Evolutionary conservation across 1,140 invertebrate species (phyloP).

Genomic region (Lineus longissimus): DNA sequence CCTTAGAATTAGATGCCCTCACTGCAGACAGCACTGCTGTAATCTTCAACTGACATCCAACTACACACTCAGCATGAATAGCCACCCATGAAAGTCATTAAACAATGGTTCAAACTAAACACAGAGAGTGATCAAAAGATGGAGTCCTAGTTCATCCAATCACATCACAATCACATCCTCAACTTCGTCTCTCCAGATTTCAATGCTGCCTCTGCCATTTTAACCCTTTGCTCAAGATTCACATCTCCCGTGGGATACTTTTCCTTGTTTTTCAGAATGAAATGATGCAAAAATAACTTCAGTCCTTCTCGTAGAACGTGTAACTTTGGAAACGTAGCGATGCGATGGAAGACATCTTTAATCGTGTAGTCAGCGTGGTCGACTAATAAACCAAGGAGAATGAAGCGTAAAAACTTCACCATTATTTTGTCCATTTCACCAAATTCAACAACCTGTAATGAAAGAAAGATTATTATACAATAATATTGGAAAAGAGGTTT

Average conservation of each 20-base stretch:
- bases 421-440: slow-evolving; percentile 69
- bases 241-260: slow-evolving; percentile 14
- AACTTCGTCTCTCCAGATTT: slow-evolving; percentile 6
- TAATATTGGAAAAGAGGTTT: slow-evolving; percentile 7
- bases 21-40: too few relatives aligned
- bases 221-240: slow-evolving; percentile 17
- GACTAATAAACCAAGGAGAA: slow-evolving; percentile 65
- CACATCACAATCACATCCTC: not conserved
- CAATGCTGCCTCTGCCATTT: slow-evolving; percentile 20
- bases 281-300: slow-evolving; percentile 74
- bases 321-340: slow-evolving; percentile 64
- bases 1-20: too few relatives aligned
- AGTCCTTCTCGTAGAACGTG: slow-evolving; percentile 72
- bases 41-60: too few relatives aligned
- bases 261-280: slow-evolving; percentile 63
- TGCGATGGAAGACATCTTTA: slow-evolving; percentile 64
- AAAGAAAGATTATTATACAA: not conserved
- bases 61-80: too few relatives aligned
- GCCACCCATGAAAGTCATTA: too few relatives aligned
- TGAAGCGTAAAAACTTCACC: slow-evolving; percentile 67
- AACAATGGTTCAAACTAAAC: too few relatives aligned
- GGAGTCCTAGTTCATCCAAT: not conserved
- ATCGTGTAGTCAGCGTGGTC: slow-evolving; percentile 60
- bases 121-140: too few relatives aligned
- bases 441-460: slow-evolving; percentile 71